Percentiles rank a stretch among this genome's conserved stretches.
These are phyloP conservation scores for Craterocephalus amniculus DNA, from an alignment of 2,797 vertebrate species.

Conservation along the genomic window DNA sequence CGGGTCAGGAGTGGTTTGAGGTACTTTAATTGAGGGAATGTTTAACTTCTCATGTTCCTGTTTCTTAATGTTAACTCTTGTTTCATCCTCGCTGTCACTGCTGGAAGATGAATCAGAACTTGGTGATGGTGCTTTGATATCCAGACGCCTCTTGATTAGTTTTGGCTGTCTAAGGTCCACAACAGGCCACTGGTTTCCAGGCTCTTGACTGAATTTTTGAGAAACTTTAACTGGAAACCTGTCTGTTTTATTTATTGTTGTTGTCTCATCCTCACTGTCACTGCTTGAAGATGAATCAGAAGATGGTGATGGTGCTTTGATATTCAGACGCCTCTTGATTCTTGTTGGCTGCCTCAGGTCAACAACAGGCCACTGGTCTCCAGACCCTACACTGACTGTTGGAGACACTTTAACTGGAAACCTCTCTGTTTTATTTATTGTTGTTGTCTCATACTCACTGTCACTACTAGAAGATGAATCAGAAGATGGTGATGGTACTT, in stretches of 20 bases:
- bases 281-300: constrained; percentile 38
- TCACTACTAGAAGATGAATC: constrained; percentile 30
- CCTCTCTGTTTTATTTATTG: not conserved
- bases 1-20: not conserved
- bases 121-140: constrained; percentile 28
- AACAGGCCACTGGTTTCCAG: constrained; percentile 4
- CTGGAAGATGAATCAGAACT: constrained; percentile 20
- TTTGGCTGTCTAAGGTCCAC: not conserved
- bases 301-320: constrained; percentile 24
- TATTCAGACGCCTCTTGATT: constrained; percentile 39
- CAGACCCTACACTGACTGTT: not conserved
- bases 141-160: not conserved
- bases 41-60: not conserved
- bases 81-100: constrained; percentile 26
- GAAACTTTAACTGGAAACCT: not conserved
- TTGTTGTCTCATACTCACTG: constrained; percentile 8
- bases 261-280: too few species aligned
- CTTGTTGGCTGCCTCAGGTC: not conserved
- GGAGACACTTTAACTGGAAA: not conserved
- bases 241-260: too few species aligned
- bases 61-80: not conserved
- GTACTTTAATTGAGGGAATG: not conserved
- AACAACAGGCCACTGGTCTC: constrained; percentile 14
- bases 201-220: not conserved
- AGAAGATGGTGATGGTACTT: constrained; percentile 12